These are phyloP conservation scores for Lophotis ruficrista DNA, from an alignment of 2,113 vertebrate genomes.

Conservation along the genomic window DNA sequence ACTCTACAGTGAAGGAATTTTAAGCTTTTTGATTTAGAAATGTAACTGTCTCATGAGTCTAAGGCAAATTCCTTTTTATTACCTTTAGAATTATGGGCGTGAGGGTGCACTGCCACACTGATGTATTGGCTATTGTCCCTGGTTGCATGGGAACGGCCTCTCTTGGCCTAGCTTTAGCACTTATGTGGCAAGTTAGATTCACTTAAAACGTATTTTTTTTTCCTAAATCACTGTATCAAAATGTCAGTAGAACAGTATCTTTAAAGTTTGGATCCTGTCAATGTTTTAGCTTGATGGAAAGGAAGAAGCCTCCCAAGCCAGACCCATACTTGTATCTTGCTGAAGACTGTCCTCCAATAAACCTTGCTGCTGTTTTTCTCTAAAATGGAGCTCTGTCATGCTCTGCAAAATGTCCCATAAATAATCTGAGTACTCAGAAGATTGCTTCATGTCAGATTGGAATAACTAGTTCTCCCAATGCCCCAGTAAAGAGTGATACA, in stretches of 20 bases:
- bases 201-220: background rate
- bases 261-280: background rate
- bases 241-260: background rate
- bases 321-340: background rate
- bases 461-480: background rate
- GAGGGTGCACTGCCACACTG: background rate
- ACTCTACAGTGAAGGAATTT: background rate
- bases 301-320: background rate
- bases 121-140: background rate
- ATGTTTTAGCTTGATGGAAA: background rate
- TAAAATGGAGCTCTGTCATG: background rate
- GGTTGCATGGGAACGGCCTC: too few species aligned
- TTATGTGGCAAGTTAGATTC: background rate
- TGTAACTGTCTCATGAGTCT: background rate
- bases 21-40: background rate
- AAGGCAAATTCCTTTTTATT: background rate
- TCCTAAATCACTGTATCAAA: background rate
- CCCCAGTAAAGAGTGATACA: too few species aligned
- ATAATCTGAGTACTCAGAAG: background rate
- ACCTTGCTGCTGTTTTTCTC: background rate
- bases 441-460: background rate
- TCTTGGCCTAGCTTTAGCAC: background rate
- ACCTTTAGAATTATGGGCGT: background rate
- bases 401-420: background rate
- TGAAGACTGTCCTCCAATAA: background rate